phyloP scores from a whole-genome alignment of 64 coral and sea anemone genomes.

The Astreopora myriophthalma region DNA sequence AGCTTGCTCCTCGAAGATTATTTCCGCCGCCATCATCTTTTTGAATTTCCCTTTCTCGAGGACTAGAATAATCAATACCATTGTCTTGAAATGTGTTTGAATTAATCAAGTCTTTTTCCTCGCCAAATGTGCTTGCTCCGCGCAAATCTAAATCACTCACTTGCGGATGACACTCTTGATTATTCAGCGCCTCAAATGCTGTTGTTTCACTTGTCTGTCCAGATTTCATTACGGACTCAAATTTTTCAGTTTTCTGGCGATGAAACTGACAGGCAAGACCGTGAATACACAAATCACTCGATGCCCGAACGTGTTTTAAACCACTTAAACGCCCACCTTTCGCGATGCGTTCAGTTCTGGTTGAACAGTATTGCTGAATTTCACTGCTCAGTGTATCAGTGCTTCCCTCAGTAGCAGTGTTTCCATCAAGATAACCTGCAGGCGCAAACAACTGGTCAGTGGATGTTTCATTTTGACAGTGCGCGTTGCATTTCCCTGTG shows the following conservation, averaged over 20 bases:
- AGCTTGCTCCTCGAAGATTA: conserved; percentile 38
- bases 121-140: conserved; percentile 1
- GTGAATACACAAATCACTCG: conserved; percentile 40
- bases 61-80: background rate
- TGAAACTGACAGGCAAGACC: background rate
- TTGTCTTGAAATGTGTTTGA: background rate
- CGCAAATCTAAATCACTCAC: background rate
- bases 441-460: background rate
- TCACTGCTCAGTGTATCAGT: background rate
- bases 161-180: background rate
- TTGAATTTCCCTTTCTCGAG: background rate
- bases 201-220: background rate
- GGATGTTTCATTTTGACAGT: background rate
- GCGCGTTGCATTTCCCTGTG: background rate
- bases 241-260: background rate
- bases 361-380: background rate
- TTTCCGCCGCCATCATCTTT: background rate
- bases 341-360: background rate
- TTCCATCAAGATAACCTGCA: background rate
- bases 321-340: conserved; percentile 40
- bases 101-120: background rate
- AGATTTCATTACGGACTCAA: background rate
- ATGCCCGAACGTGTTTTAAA: conserved; percentile 17
- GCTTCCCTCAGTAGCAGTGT: background rate
- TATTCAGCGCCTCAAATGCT: background rate